A percentile compares a stretch with the other conserved stretches of the same genome.
Evolutionary conservation across 2,797 vertebrate genomes (phyloP).

Genomic region (Etheostoma perlongum): DNA sequence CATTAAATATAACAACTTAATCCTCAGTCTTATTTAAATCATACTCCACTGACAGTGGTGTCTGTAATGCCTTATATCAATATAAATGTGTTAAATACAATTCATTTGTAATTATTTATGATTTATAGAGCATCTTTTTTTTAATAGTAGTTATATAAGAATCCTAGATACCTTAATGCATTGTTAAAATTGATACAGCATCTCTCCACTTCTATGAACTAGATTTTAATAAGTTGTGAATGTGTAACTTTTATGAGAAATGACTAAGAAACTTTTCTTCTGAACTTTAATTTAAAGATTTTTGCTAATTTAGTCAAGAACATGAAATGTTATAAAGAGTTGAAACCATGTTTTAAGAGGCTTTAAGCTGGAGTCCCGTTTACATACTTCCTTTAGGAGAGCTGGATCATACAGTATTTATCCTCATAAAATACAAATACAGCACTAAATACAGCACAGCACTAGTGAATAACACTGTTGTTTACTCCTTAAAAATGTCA

Average conservation of each 20-base stretch:
- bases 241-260: not conserved
- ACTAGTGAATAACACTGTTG: not conserved
- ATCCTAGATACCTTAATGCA: not conserved
- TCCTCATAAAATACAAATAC: not conserved
- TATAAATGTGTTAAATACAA: not conserved
- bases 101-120: not conserved
- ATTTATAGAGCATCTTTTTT: not conserved
- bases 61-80: not conserved
- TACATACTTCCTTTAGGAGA: not conserved
- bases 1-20: not conserved
- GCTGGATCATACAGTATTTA: not conserved
- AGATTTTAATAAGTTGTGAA: slow-evolving; percentile 8
- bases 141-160: not conserved
- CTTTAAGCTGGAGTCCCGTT: not conserved
- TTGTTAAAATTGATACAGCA: not conserved
- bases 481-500: not conserved
- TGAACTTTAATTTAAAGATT: not conserved
- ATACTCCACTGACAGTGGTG: not conserved
- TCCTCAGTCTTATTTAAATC: not conserved
- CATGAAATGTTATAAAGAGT: not conserved
- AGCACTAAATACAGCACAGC: not conserved
- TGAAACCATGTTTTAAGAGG: not conserved
- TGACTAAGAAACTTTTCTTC: not conserved
- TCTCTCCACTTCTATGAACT: too few relatives aligned
- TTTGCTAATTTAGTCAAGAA: not conserved